Evolutionary conservation across 2,888 invertebrate genomes (phyloP), one percentile per base, ranked within the genome.

Genomic region (Ectropis crepuscularia): DNA sequence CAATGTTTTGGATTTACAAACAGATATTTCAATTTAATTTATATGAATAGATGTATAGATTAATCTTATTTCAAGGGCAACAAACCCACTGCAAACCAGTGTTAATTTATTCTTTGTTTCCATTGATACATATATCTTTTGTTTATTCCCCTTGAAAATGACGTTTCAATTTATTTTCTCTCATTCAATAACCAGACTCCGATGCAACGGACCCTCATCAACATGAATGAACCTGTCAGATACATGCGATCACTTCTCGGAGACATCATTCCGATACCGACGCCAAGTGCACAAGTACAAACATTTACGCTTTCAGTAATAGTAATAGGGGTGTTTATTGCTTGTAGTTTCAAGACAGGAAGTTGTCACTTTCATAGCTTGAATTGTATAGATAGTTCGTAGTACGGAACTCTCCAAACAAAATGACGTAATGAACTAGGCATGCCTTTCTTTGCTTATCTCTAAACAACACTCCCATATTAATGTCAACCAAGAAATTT

Each of bases 181-280:
- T 39, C 48, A 43, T 48, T 60, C 36, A 10, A 6, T 54, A 46
- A 66, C 65, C 55, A 47, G 51, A 61, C 57, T 41, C 45, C 43
- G 61, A 57, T 63, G 50, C 43, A 68, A 42, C 65, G 38, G 68
- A 38, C 60, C 68, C 65, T 49, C 8, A 36, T 59, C 60, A 65
- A 55, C 68, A 70, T 70, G 72, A 72, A 72, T 72, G 72, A 68
- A 72, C 57, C 65, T 65, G 70, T 67, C 70, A 67, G 59, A 67
- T 67, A 58, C 67, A 63, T 47, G 53, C 58, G 67, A 67, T 69
- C 51, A 63, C 61, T 68, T 55, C 28, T 28, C 48, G 42, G 38
- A 54, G 68, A 72, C 68, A 67, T 16, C 62, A 72, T 70, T 67
- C 67, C 65, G 61, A 61, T 53, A 5, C 62, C 50, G 61, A 16